Conservation (phyloP, 2,888 invertebrate genomes). For the Orthonychiurus folsomi region DNA sequence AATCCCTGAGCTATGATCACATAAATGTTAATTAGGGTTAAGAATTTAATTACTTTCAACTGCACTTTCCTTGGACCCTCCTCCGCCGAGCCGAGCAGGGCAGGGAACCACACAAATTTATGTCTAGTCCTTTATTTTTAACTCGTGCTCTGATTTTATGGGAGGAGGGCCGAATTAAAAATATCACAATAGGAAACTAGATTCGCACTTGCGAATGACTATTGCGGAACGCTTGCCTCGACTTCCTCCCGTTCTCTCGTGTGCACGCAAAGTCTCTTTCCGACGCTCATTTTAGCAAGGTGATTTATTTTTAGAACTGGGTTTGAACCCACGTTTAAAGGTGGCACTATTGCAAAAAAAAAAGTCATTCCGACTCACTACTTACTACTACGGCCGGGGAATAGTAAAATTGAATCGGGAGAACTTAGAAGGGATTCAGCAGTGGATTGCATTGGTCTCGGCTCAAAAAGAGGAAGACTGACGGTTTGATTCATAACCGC, state of each 20-base stretch:
- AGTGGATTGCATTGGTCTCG: too few species aligned
- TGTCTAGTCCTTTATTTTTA: neutral
- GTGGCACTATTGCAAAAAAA: neutral
- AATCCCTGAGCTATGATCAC: too few species aligned
- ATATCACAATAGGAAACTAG: neutral
- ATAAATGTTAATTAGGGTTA: too few species aligned
- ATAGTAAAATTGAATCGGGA: too few species aligned
- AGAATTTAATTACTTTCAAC: neutral
- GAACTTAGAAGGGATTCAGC: too few species aligned
- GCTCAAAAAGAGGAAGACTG: too few species aligned
- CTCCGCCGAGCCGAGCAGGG: too few species aligned
- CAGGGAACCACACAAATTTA: neutral
- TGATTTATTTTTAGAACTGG: neutral
- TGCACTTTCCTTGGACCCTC: too few species aligned
- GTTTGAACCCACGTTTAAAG: neutral
- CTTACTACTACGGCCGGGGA: neutral
- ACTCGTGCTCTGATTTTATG: neutral
- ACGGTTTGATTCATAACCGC: too few species aligned
- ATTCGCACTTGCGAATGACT: neutral
- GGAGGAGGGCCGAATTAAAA: neutral
- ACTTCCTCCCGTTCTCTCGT: neutral
- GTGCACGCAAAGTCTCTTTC: neutral
- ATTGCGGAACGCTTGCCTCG: neutral
- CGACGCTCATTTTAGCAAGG: neutral
- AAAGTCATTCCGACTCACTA: neutral